These are phyloP conservation scores for Drosophila yooni DNA, from an alignment of 2,888 invertebrate genomes.

Conservation along the genomic window DNA sequence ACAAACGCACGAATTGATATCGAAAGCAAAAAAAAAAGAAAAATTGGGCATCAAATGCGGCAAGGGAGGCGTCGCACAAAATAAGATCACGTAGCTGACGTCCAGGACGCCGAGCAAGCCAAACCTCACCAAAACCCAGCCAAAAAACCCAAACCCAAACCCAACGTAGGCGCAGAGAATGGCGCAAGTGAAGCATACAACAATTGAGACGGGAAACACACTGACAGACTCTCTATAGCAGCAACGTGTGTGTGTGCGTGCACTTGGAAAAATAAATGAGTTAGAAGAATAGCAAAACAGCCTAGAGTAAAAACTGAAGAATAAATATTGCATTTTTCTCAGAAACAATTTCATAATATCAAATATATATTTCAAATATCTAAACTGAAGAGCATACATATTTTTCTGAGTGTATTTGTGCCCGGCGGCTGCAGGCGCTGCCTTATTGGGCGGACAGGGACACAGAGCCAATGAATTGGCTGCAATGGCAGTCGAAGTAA, in stretches of 20 bases:
- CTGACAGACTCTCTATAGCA: background rate
- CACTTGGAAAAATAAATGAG: background rate
- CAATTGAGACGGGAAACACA: constrained; percentile 40
- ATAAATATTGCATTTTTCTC: background rate
- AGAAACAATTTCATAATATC: background rate
- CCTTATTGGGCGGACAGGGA: constrained; percentile 47
- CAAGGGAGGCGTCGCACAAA: constrained; percentile 62
- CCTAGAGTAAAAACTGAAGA: background rate
- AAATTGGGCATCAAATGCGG: constrained; percentile 73
- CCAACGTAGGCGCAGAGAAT: constrained; percentile 69
- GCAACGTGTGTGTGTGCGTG: background rate
- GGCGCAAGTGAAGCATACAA: constrained; percentile 69
- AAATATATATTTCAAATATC: background rate
- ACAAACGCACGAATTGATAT: constrained; percentile 77
- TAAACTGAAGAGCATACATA: background rate
- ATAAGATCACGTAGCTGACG: constrained; percentile 83
- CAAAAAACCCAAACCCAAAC: constrained; percentile 12
- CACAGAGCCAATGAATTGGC: constrained; percentile 44
- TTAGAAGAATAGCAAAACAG: background rate
- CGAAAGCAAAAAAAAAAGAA: constrained; percentile 54
- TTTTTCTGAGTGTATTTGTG: constrained; percentile 19
- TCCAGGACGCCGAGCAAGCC: constrained; percentile 47
- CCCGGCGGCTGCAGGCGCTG: constrained; percentile 54
- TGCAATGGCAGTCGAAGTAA: constrained; percentile 58
- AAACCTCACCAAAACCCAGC: constrained; percentile 9